These are phyloP conservation scores for Tetranychus truncatus DNA, from an alignment of 2,888 invertebrate species.

Conservation along the genomic window DNA sequence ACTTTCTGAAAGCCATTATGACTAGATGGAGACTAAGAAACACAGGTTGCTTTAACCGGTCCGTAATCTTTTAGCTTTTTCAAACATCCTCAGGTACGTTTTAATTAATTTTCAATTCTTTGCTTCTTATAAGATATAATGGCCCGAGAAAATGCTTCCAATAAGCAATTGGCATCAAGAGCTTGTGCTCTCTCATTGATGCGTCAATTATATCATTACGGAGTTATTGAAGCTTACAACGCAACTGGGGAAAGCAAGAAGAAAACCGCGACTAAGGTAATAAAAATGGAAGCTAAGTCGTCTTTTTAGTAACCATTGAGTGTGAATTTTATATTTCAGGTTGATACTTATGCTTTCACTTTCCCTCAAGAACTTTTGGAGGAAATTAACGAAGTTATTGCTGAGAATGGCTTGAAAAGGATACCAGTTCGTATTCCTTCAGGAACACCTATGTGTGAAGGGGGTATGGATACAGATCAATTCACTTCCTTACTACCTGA, in stretches of 20 bases:
- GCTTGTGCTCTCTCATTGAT: constrained; percentile 88
- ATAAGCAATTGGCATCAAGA: constrained; percentile 88
- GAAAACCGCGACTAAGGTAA: constrained; percentile 7
- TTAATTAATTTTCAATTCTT: background rate
- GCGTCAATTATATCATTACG: constrained; percentile 78
- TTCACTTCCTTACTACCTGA: background rate
- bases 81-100: too few species aligned
- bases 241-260: constrained; percentile 15
- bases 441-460: background rate
- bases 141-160: constrained; percentile 83
- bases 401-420: constrained; percentile 32
- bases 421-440: constrained; percentile 24
- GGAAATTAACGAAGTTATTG: constrained; percentile 35
- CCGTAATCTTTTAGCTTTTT: too few species aligned
- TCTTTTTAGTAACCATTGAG: background rate
- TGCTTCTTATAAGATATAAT: constrained; percentile 32
- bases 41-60: too few species aligned
- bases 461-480: background rate
- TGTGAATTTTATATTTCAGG: constrained; percentile 26
- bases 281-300: background rate
- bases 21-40: too few species aligned
- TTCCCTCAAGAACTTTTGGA: constrained; percentile 50
- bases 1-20: too few species aligned
- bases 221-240: constrained; percentile 62
- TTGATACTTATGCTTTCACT: constrained; percentile 58